phyloP scores from a whole-genome alignment of 2,113 vertebrate genomes.

The Ardeotis arabs region DNA sequence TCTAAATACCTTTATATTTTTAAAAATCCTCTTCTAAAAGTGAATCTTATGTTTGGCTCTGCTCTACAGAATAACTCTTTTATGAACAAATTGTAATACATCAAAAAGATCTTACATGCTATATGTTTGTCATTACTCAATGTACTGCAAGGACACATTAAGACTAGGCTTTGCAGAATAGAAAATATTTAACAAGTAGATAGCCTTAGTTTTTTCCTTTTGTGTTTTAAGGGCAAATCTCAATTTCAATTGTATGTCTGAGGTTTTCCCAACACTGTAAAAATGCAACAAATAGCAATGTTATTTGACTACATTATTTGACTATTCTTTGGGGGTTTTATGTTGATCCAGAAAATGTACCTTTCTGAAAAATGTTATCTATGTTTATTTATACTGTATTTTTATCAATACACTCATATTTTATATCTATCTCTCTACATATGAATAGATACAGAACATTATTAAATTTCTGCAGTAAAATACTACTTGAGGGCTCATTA shows the following conservation, averaged over 20 bases:
- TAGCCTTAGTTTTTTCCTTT: not conserved
- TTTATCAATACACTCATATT: not conserved
- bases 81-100: not conserved
- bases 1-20: not conserved
- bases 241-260: not conserved
- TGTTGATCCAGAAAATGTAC: rapidly evolving
- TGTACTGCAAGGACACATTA: not conserved
- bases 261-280: not conserved
- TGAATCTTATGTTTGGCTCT: not conserved
- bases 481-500: not conserved
- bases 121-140: not conserved
- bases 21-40: not conserved
- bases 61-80: not conserved
- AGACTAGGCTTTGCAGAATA: not conserved
- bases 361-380: not conserved
- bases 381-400: not conserved
- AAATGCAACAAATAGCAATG: not conserved
- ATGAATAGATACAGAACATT: not conserved
- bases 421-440: not conserved
- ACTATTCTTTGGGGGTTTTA: not conserved
- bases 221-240: not conserved
- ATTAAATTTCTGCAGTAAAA: not conserved
- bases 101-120: not conserved
- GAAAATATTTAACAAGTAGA: not conserved
- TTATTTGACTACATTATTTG: not conserved